These are phyloP conservation scores for Virgularia gustaviana DNA, from an alignment of 92 coral and sea anemone species.

Conservation along the genomic window DNA sequence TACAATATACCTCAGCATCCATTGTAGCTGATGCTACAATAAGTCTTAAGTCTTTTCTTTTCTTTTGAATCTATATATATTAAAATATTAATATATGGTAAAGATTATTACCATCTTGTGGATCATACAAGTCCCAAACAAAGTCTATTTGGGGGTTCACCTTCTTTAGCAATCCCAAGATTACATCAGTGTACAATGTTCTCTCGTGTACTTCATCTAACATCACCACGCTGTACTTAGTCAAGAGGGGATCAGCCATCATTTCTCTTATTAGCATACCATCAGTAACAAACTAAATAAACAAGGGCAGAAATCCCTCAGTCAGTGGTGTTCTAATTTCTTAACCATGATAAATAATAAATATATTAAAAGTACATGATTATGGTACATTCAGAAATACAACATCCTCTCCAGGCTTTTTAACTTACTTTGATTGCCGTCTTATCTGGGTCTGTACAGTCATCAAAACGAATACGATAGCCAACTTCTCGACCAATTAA, in stretches of 20 bases:
- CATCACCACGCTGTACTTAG: conserved; percentile 89
- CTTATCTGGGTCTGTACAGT: conserved; percentile 79
- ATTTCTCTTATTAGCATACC: conserved; percentile 89
- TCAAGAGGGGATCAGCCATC: conserved; percentile 89
- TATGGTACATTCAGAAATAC: neutral
- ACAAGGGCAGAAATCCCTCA: neutral
- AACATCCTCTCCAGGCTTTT: too few relatives aligned
- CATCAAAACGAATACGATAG: conserved; percentile 88
- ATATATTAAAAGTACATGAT: neutral
- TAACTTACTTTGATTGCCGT: conserved; percentile 67
- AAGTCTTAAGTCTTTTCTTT: conserved; percentile 70
- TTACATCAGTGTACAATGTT: conserved; percentile 89
- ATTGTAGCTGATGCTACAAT: conserved; percentile 92
- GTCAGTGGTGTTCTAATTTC: neutral
- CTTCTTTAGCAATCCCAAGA: conserved; percentile 88
- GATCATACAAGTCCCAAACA: neutral
- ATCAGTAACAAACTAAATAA: conserved; percentile 82
- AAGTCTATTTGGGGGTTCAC: too few relatives aligned
- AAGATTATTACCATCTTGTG: neutral
- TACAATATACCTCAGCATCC: conserved; percentile 75
- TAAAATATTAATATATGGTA: too few relatives aligned
- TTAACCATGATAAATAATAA: neutral
- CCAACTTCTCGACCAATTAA: conserved; percentile 92
- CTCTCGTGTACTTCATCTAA: conserved; percentile 97
- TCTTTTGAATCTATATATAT: conserved; percentile 74